A percentile compares a stretch with the other conserved stretches of the same genome.
Conservation (phyloP, 2,113 vertebrate species). For the Hydrochoerus hydrochaeris region DNA sequence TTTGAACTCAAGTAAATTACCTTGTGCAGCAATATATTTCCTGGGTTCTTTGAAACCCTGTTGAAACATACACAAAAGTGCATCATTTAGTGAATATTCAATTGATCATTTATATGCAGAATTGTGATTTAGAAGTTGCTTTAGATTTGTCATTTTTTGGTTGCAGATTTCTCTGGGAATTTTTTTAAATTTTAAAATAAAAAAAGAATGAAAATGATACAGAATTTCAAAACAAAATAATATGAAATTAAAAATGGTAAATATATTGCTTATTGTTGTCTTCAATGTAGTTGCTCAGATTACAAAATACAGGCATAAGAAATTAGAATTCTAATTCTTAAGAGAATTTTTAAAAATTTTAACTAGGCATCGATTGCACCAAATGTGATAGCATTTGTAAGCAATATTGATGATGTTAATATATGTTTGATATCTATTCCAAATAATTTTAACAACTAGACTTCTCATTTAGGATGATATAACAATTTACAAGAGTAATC, state of each 20-base stretch:
- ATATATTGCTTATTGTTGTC: no score
- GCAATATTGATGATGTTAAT: background rate
- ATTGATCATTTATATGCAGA: background rate
- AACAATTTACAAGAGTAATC: background rate
- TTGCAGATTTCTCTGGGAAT: background rate
- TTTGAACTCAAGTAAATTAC: slow-evolving; percentile 82
- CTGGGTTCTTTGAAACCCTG: slow-evolving; percentile 97
- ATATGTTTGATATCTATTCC: background rate
- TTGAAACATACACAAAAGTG: slow-evolving; percentile 64
- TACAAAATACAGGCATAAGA: no score
- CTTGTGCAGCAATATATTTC: slow-evolving; percentile 99
- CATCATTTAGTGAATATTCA: background rate
- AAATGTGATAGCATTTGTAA: background rate
- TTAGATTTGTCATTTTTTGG: background rate
- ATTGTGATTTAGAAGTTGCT: background rate
- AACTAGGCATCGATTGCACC: background rate
- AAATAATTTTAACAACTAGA: background rate
- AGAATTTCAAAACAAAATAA: no score
- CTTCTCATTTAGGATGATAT: background rate
- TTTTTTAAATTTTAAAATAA: background rate
- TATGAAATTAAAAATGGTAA: no score
- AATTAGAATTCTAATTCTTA: no score
- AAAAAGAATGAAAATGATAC: no score
- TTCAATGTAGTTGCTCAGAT: no score
- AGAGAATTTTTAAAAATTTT: background rate